A percentile compares a stretch with the other conserved stretches of the same genome.
These are phyloP conservation scores for Drosophila picticornis DNA, from an alignment of 2,888 invertebrate genomes.

Conservation along the genomic window DNA sequence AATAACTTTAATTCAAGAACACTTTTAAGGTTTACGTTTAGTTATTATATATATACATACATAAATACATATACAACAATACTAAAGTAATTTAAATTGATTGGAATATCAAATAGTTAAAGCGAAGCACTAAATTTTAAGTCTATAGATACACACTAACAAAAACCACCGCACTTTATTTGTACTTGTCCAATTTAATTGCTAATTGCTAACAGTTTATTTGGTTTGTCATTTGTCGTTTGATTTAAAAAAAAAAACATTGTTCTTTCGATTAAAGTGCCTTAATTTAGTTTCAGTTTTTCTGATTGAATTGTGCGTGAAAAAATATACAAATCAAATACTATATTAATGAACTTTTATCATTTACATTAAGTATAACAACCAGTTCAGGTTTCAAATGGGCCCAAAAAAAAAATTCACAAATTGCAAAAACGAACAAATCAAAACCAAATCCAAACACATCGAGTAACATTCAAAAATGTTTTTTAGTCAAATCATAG, in stretches of 20 bases:
- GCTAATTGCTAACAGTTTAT: conserved; percentile 44
- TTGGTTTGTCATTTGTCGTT: conserved; percentile 28
- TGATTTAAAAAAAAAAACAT: conserved; percentile 21
- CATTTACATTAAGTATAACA: conserved; percentile 55
- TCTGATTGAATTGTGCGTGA: conserved; percentile 40
- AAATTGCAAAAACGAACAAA: conserved; percentile 45
- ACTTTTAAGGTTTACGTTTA: conserved; percentile 53
- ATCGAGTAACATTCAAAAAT: conserved; percentile 76
- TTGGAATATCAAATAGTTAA: conserved; percentile 48
- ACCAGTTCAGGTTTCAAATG: conserved; percentile 79
- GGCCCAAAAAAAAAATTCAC: conserved; percentile 67
- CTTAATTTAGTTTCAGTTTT: conserved; percentile 71
- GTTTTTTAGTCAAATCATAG: conserved; percentile 65
- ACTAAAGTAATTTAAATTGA: conserved; percentile 46
- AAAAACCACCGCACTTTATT: conserved; percentile 74
- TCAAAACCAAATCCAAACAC: conserved; percentile 59
- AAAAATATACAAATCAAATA: conserved; percentile 13
- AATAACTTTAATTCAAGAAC: conserved; percentile 56
- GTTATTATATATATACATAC: conserved; percentile 30
- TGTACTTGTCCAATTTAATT: conserved; percentile 63
- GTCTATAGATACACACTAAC: conserved; percentile 38
- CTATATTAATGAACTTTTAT: conserved; percentile 29
- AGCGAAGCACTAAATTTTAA: conserved; percentile 63
- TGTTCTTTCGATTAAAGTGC: conserved; percentile 69
- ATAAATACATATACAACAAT: conserved; percentile 51